phyloP scores from a whole-genome alignment of 1,140 invertebrate genomes.

The Tribolium castaneum region DNA sequence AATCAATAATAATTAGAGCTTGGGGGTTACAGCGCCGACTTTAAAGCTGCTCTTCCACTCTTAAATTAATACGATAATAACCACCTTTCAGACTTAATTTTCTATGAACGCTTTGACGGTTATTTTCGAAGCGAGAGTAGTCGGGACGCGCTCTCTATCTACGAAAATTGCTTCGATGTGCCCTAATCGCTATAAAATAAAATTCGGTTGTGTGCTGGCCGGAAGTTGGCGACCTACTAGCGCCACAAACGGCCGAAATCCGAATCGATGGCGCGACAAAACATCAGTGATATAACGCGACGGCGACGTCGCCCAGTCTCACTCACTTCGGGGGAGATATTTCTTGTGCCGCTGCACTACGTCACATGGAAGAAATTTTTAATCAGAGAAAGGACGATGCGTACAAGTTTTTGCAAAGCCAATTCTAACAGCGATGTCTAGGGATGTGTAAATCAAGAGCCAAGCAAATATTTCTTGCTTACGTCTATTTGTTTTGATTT shows the following conservation, averaged over 20 bases:
- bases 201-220: not conserved
- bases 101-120: not conserved
- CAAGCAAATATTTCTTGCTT: conserved; percentile 17
- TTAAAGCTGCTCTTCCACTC: conserved; percentile 6
- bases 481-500: conserved; percentile 18
- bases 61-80: conserved; percentile 20
- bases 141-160: not conserved
- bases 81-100: conserved; percentile 14
- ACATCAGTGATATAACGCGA: conserved; percentile 9
- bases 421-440: not conserved
- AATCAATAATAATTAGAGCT: conserved; percentile 30
- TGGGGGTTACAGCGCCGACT: not conserved
- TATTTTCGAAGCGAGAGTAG: not conserved
- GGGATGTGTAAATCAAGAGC: conserved; percentile 11
- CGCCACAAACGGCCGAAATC: conserved; percentile 26
- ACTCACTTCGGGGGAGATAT: not conserved
- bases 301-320: not conserved
- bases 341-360: not conserved
- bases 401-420: not conserved
- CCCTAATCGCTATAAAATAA: not conserved
- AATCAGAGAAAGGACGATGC: not conserved
- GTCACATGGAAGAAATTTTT: not conserved
- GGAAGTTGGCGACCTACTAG: conserved; percentile 11
- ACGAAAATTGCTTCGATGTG: not conserved
- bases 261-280: conserved; percentile 24